phyloP scores from a whole-genome alignment of 2,113 vertebrate species.

The Fulica atra region DNA sequence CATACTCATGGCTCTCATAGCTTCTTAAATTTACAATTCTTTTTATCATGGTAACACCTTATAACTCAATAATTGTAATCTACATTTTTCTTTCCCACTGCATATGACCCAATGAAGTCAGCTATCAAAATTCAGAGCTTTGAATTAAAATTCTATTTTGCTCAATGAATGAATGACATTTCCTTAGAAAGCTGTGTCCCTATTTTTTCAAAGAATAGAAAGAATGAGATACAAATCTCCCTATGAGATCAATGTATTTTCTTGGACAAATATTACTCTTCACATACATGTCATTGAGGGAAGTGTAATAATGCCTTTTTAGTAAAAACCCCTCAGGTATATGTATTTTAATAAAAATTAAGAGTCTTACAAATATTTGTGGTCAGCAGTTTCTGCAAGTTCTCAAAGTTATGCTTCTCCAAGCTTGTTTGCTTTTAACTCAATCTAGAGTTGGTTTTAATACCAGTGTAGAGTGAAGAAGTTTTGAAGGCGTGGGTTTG shows the following conservation, averaged over 20 bases:
- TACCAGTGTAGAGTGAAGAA: background rate
- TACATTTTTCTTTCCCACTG: background rate
- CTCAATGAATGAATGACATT: background rate
- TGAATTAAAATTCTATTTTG: slow-evolving; percentile 2
- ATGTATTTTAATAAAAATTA: slow-evolving; percentile 2
- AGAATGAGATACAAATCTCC: background rate
- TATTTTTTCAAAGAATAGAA: background rate
- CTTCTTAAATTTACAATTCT: background rate
- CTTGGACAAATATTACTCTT: background rate
- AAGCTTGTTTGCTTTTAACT: background rate
- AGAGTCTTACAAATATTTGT: background rate
- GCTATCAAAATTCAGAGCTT: background rate
- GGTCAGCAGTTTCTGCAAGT: background rate
- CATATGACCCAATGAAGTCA: background rate
- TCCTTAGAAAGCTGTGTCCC: background rate
- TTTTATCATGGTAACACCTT: background rate
- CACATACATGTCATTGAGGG: background rate
- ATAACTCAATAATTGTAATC: background rate
- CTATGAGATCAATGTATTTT: background rate
- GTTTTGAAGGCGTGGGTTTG: background rate
- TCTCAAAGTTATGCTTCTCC: background rate
- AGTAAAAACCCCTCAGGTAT: background rate
- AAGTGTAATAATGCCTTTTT: background rate
- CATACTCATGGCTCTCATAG: background rate
- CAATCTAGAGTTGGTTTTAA: background rate